phyloP scores from a whole-genome alignment of 1,140 invertebrate genomes.

The Marisa cornuarietis region DNA sequence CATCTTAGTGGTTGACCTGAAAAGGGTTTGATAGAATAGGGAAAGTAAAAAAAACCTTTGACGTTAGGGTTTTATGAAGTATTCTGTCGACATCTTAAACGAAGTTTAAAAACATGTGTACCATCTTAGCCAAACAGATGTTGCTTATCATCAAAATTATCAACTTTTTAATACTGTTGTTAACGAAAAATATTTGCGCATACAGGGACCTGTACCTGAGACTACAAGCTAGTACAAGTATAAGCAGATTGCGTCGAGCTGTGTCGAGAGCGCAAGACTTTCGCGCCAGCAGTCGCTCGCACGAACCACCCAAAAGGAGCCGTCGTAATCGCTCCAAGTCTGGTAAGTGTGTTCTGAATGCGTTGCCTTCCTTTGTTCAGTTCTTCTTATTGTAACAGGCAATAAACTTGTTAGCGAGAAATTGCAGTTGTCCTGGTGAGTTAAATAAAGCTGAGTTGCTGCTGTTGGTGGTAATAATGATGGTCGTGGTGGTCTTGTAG shows the following conservation, averaged over 20 bases:
- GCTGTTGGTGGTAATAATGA: too few relatives aligned
- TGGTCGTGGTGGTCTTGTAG: too few relatives aligned
- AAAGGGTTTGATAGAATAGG: not conserved
- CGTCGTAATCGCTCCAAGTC: too few relatives aligned
- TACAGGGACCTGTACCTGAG: not conserved
- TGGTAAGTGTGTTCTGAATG: too few relatives aligned
- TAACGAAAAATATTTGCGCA: not conserved
- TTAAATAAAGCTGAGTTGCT: too few relatives aligned
- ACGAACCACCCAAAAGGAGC: too few relatives aligned
- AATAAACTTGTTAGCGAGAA: too few relatives aligned
- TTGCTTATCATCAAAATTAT: not conserved
- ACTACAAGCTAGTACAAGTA: not conserved
- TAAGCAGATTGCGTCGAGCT: not conserved
- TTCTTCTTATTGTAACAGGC: too few relatives aligned
- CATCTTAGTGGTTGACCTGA: not conserved
- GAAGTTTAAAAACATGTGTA: not conserved
- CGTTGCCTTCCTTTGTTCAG: too few relatives aligned
- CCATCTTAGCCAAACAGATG: not conserved
- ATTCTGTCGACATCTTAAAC: not conserved
- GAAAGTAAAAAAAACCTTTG: not conserved
- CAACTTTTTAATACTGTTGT: not conserved
- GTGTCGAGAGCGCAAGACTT: not conserved
- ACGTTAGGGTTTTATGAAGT: not conserved
- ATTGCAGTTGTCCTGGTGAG: too few relatives aligned
- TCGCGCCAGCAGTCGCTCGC: not conserved